phyloP scores from a whole-genome alignment of 2,888 invertebrate species.

The Xestia sexstrigata region DNA sequence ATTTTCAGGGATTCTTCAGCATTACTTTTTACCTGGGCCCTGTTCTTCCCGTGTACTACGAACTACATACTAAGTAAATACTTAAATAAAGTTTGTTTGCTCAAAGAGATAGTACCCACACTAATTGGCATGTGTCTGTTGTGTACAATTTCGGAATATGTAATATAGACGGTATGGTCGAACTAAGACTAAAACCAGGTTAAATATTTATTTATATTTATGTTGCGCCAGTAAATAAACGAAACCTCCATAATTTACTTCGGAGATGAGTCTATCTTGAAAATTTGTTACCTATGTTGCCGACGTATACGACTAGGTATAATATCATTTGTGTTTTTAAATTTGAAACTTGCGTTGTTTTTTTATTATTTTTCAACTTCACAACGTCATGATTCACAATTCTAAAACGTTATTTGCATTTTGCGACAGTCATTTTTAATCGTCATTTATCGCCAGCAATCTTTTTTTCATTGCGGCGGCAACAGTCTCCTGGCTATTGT shows the following conservation, averaged over 20 bases:
- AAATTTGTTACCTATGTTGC: background rate
- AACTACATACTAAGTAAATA: background rate
- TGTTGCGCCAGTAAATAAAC: slow-evolving; percentile 15
- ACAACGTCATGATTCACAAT: background rate
- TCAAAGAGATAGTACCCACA: background rate
- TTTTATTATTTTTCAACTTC: background rate
- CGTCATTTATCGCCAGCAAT: no score
- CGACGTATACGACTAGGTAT: background rate
- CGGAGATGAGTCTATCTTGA: slow-evolving; percentile 9
- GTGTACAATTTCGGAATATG: slow-evolving; percentile 6
- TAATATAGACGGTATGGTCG: slow-evolving; percentile 9
- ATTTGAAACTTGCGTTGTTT: background rate
- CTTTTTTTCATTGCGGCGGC: no score
- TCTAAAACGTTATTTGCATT: background rate
- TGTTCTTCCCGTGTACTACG: no score
- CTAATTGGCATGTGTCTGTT: slow-evolving; percentile 11
- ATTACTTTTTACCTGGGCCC: no score
- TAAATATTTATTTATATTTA: slow-evolving; percentile 31
- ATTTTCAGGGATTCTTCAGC: no score
- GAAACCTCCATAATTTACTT: slow-evolving; percentile 20
- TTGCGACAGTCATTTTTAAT: background rate
- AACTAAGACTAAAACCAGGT: slow-evolving; percentile 29
- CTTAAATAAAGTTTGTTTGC: slow-evolving; percentile 8
- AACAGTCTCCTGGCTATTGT: no score
- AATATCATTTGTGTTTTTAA: background rate